Percentiles rank a stretch among this genome's conserved stretches.
Conservation (phyloP, 2,888 invertebrate genomes). For the Pediacus dermestoides region DNA sequence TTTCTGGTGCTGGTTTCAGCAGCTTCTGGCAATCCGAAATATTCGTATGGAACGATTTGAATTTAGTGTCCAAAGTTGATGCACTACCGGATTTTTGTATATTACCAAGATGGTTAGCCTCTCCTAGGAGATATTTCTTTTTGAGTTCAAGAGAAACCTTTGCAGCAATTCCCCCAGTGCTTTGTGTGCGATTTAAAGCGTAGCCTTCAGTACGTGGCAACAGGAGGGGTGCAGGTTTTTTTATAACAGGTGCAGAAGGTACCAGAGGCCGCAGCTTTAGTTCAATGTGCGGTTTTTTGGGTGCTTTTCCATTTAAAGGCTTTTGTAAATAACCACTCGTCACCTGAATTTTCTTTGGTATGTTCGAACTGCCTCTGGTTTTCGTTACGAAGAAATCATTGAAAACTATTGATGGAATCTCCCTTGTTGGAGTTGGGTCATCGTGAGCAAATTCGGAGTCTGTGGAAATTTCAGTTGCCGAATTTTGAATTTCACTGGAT, state of each 20-base stretch:
- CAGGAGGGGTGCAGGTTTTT: constrained; percentile 39
- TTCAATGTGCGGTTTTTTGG: constrained; percentile 39
- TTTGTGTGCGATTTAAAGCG: constrained; percentile 75
- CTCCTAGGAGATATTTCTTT: constrained; percentile 77
- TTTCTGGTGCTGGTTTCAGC: constrained; percentile 66
- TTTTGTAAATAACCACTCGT: constrained; percentile 52
- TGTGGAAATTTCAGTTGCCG: constrained; percentile 88
- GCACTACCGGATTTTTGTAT: constrained; percentile 81
- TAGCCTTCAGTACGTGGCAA: constrained; percentile 63
- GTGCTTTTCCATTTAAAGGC: constrained; percentile 15
- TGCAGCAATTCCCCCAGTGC: constrained; percentile 83
- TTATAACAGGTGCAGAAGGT: constrained; percentile 35
- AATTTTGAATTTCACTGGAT: constrained; percentile 73
- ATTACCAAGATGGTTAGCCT: constrained; percentile 61
- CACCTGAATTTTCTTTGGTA: constrained; percentile 42
- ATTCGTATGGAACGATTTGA: constrained; percentile 78
- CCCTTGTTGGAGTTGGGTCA: constrained; percentile 65
- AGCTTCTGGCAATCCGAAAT: constrained; percentile 87
- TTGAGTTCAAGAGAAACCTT: constrained; percentile 84
- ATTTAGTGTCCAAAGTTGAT: constrained; percentile 77
- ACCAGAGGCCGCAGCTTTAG: constrained; percentile 49
- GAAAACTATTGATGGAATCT: constrained; percentile 73
- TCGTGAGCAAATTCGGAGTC: constrained; percentile 90
- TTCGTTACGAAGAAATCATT: constrained; percentile 63
- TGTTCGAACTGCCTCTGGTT: constrained; percentile 47